A percentile compares a stretch with the other conserved stretches of the same genome.
Conservation (phyloP, 2,888 invertebrate species). For the Cyclophora punctaria region DNA sequence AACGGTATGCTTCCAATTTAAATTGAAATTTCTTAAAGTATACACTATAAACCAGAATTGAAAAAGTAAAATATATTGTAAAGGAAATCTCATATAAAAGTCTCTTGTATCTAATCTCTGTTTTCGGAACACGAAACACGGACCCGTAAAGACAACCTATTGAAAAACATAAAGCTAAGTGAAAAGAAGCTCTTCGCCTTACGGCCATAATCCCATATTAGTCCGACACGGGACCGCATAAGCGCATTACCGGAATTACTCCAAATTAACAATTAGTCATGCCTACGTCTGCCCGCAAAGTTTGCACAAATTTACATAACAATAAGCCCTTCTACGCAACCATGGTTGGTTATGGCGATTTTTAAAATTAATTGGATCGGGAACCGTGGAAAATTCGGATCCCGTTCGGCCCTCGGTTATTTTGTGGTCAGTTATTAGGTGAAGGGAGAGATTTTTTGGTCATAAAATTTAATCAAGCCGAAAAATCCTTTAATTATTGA, state of each 20-base stretch:
- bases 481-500: not conserved
- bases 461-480: not conserved
- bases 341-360: slow-evolving; percentile 59
- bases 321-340: slow-evolving; percentile 59
- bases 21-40: no score
- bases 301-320: slow-evolving; percentile 74
- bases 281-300: slow-evolving; percentile 66
- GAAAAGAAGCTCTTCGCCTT: slow-evolving; percentile 5
- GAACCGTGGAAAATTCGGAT: slow-evolving; percentile 60
- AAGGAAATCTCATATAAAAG: no score
- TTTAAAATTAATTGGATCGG: slow-evolving; percentile 72
- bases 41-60: no score
- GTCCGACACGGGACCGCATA: slow-evolving; percentile 6
- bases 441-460: slow-evolving; percentile 6
- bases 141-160: no score
- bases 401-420: slow-evolving; percentile 34
- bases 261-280: slow-evolving; percentile 74
- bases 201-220: slow-evolving; percentile 13
- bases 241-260: slow-evolving; percentile 42
- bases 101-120: no score
- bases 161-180: no score
- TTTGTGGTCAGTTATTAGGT: slow-evolving; percentile 42
- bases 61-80: no score
- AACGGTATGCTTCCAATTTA: no score
- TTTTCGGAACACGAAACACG: no score